These are phyloP conservation scores for Biston stratarius DNA, from an alignment of 2,888 invertebrate species.

Conservation along the genomic window DNA sequence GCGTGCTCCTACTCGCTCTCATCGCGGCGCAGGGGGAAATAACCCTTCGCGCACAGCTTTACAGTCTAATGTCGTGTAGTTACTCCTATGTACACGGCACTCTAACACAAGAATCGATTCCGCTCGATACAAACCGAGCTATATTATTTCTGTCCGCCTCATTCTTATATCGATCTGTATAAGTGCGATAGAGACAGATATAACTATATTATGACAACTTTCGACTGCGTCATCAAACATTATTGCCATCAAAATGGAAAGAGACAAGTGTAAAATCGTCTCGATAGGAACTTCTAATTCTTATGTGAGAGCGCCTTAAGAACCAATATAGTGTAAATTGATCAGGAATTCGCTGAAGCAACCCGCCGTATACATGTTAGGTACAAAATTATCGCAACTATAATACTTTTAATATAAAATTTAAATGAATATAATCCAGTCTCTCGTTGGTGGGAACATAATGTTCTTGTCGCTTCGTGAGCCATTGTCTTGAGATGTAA, in stretches of 20 bases:
- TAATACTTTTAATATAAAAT: constrained; percentile 43
- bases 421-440: constrained; percentile 60
- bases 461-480: neutral
- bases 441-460: constrained; percentile 59
- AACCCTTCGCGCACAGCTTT: neutral
- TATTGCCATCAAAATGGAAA: neutral
- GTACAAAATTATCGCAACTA: constrained; percentile 33
- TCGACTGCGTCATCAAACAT: neutral
- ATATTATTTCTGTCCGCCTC: no score
- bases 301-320: neutral
- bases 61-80: constrained; percentile 1
- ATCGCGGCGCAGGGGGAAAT: neutral
- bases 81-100: neutral
- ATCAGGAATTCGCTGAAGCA: neutral
- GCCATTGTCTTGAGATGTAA: no score
- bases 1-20: neutral
- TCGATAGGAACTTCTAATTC: no score
- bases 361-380: constrained; percentile 41
- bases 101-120: neutral
- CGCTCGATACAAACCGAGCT: neutral
- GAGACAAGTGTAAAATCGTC: no score
- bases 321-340: neutral
- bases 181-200: no score
- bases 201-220: no score
- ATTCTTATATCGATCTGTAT: no score